Evolutionary conservation across 2,113 vertebrate genomes (phyloP).

Genomic region (Osmerus mordax): DNA sequence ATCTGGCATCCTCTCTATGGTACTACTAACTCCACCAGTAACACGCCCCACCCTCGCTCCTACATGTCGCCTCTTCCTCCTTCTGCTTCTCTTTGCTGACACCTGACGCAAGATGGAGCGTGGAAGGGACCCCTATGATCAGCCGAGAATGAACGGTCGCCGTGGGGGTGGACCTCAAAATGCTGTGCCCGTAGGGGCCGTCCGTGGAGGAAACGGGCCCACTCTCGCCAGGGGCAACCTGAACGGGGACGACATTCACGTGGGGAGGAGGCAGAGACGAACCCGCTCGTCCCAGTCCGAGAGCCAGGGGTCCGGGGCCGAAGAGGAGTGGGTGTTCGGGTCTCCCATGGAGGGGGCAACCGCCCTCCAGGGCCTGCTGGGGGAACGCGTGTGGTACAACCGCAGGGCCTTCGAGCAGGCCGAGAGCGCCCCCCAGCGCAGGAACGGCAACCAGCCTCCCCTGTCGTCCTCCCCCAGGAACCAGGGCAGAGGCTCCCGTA

Average conservation of each 20-base stretch:
- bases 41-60: slow-evolving; percentile 41
- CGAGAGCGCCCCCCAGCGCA: slow-evolving; percentile 45
- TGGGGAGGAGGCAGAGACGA: slow-evolving; percentile 41
- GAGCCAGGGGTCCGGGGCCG: slow-evolving; percentile 50
- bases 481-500: slow-evolving; percentile 8
- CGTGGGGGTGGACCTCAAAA: slow-evolving; percentile 24
- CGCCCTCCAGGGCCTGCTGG: slow-evolving; percentile 32
- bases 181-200: slow-evolving; percentile 8
- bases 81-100: slow-evolving; percentile 36
- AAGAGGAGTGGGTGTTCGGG: slow-evolving; percentile 42
- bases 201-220: slow-evolving; percentile 30
- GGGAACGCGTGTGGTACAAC: slow-evolving; percentile 51
- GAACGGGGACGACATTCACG: slow-evolving; percentile 52
- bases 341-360: slow-evolving; percentile 23
- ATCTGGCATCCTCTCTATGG: slow-evolving; percentile 16
- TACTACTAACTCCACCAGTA: slow-evolving; percentile 15
- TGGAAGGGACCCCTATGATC: slow-evolving; percentile 42
- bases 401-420: slow-evolving; percentile 39
- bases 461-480: slow-evolving; percentile 51
- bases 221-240: slow-evolving; percentile 45
- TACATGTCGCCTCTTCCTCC: slow-evolving; percentile 37
- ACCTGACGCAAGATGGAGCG: slow-evolving; percentile 47
- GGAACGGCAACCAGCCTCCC: not conserved
- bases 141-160: slow-evolving; percentile 26
- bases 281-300: slow-evolving; percentile 55